Base-by-base conservation (phyloP, 2,888 invertebrate genomes). In the Pollenia angustigena region DNA sequence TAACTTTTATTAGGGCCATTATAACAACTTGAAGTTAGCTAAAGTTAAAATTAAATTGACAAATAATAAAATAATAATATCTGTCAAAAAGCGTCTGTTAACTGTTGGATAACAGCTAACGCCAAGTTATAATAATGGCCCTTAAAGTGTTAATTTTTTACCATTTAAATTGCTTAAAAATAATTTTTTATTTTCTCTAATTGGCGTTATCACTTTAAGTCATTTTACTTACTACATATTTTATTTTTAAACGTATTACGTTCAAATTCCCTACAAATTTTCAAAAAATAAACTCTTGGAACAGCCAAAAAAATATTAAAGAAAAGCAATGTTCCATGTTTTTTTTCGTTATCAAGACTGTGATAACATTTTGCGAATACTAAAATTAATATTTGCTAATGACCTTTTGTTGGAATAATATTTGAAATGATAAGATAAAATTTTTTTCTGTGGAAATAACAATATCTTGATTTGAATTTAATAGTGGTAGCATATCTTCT, bases 371-470 rank as follows among this genome's bases (percentile, higher is more conserved):
- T 64, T 42, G 44, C 44, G 64, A 69, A 68, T 16, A 32, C 32
- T 32, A 6, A 60, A 64, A 50, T 12, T 14, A 62, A 81, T 85
- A 75, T 85, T 85, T 85, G 50, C 78, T 74, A 78, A 82, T 69
- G 82, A 79, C 60, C 42, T 82, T 79, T 81, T n/a, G 72, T 48
- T 54, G 23, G 56, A 52, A 54, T 12, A 68, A n/a, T 10, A 50
- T 68, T 60, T 60, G 6, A 23, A 56, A 4, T 64, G 78, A 81
- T 85, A 82, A 85, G 85, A 85, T 85, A 69, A 82, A 3, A 46
- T 12, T 50, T 42, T 66, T 66, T 40, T 18, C 16, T 23, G 23
- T n/a, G 9, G 58, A 23, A 58, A n/a, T 23, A 32, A 58, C 46
- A 23, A 32, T 12, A 32, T 44, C 46, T 48, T 50, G 1, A 48